Conservation (phyloP, 2,797 vertebrate genomes). For the Petrocephalus schoutedeni region DNA sequence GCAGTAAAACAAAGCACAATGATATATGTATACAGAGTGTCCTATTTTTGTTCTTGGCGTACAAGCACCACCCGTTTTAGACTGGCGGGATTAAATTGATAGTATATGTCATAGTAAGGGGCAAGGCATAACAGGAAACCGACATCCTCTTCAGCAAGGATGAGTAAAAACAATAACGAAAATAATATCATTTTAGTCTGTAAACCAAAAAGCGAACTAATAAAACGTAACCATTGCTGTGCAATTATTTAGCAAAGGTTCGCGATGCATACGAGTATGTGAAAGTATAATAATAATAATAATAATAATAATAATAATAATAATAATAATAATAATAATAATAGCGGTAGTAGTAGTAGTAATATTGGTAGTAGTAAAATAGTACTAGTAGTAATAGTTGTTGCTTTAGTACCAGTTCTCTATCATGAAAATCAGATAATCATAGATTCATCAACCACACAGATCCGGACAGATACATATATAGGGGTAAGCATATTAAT, state of each 20-base stretch:
- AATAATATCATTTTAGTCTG: background rate
- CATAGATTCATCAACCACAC: background rate
- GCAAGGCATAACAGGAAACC: background rate
- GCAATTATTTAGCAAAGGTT: background rate
- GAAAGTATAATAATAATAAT: background rate
- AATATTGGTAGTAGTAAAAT: background rate
- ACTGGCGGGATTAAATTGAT: background rate
- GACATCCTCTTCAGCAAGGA: background rate
- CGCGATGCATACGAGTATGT: background rate
- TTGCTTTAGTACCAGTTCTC: background rate
- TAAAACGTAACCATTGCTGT: background rate
- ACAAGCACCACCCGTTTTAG: background rate
- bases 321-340: too few relatives aligned
- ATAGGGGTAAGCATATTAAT: background rate
- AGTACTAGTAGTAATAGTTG: background rate
- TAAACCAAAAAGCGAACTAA: background rate
- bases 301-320: background rate
- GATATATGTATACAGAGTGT: background rate
- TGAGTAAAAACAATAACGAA: background rate
- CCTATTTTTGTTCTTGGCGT: background rate
- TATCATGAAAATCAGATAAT: background rate
- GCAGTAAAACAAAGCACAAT: background rate
- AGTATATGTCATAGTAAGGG: background rate
- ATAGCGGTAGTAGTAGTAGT: background rate
- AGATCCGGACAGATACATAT: background rate